A percentile compares a stretch with the other conserved stretches of the same genome.
Conservation (phyloP, 1,140 invertebrate species). For the Diploscapter pachys region DNA sequence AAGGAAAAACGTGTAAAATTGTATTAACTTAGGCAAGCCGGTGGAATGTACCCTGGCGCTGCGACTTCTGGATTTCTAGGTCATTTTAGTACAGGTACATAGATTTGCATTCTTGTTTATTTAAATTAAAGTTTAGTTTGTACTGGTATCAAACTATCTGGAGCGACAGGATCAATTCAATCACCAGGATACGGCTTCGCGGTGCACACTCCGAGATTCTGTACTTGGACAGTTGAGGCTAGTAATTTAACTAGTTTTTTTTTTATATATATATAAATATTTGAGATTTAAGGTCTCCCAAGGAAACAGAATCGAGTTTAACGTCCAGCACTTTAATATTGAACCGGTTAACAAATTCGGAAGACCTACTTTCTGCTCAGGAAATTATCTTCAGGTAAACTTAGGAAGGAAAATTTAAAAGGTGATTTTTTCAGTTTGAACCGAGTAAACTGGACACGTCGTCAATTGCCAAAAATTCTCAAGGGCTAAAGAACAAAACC, state of each 20-base stretch:
- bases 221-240: conserved; percentile 47
- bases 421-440: no score
- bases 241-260: no score
- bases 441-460: no score
- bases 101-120: conserved; percentile 17
- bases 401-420: no score
- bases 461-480: no score
- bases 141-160: conserved; percentile 38
- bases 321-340: conserved; percentile 47
- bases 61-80: conserved; percentile 50
- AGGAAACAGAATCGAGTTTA: conserved; percentile 43
- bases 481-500: no score
- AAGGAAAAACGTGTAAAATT: no score
- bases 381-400: no score
- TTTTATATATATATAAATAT: background rate
- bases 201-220: conserved; percentile 30
- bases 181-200: conserved; percentile 46
- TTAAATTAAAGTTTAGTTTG: conserved; percentile 43
- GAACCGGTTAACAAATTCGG: background rate
- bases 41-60: conserved; percentile 45
- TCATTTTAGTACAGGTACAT: conserved; percentile 48
- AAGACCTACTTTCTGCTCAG: no score
- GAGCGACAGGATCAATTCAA: conserved; percentile 43
- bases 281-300: conserved; percentile 26
- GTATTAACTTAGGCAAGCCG: conserved; percentile 35